phyloP scores from a whole-genome alignment of 2,113 vertebrate species.

The Gobiocypris rarus region DNA sequence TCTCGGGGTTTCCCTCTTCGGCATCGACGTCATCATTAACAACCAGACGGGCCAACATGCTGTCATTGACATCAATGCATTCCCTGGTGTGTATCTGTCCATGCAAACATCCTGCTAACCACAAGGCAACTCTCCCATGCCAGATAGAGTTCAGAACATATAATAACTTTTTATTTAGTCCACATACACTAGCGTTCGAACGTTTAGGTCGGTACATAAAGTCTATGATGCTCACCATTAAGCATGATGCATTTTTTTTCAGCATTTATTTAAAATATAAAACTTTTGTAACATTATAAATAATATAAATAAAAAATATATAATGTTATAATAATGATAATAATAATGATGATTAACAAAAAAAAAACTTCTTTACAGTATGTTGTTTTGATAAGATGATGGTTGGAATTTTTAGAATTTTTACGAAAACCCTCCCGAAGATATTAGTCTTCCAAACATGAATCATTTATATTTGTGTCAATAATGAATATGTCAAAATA shows the following conservation, averaged over 20 bases:
- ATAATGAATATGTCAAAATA: too few species aligned
- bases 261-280: background rate
- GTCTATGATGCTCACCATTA: background rate
- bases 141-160: background rate
- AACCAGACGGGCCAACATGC: constrained; percentile 96
- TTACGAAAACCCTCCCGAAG: too few species aligned
- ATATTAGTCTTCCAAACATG: too few species aligned
- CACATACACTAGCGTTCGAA: background rate
- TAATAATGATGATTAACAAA: too few species aligned
- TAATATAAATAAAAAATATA: too few species aligned
- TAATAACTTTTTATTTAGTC: background rate
- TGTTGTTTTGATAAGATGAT: too few species aligned
- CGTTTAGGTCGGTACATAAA: background rate
- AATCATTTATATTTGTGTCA: too few species aligned
- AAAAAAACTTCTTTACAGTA: too few species aligned
- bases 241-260: background rate
- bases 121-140: background rate
- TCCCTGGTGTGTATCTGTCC: constrained; percentile 82
- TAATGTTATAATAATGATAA: too few species aligned
- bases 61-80: constrained; percentile 97
- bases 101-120: background rate
- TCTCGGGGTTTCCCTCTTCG: constrained; percentile 92
- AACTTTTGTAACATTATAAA: background rate
- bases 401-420: too few species aligned
- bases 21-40: constrained; percentile 98